Conservation (phyloP, 2,113 vertebrate genomes). For the Mormoops blainvillei region DNA sequence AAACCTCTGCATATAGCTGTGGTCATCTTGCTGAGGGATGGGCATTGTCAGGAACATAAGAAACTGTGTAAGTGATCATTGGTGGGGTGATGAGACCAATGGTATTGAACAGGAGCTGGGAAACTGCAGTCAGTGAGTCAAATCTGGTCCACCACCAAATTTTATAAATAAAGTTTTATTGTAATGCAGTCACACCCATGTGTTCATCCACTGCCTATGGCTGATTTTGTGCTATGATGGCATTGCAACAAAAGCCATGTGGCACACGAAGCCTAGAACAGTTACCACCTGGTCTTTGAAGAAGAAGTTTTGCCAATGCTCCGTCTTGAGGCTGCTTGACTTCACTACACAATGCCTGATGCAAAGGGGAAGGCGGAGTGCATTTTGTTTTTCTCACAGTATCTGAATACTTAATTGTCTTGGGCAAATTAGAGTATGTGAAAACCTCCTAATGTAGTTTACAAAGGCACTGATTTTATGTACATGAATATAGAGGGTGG, state of each 20-base stretch:
- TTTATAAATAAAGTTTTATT: slow-evolving; percentile 13
- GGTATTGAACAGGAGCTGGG: not conserved
- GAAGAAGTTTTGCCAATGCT: not conserved
- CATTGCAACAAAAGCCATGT: not conserved
- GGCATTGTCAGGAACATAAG: not conserved
- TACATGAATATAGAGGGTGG: not conserved
- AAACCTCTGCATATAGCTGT: not conserved
- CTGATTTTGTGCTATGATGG: not conserved
- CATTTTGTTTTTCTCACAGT: not conserved
- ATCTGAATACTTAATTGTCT: not conserved
- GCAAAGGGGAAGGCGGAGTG: not conserved
- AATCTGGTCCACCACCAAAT: not conserved
- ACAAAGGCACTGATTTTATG: not conserved
- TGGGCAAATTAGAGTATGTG: not conserved
- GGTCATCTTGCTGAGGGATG: not conserved
- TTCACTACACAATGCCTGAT: not conserved
- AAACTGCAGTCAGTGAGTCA: not conserved
- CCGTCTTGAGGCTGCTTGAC: not conserved
- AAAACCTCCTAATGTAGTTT: not conserved
- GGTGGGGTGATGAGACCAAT: not conserved
- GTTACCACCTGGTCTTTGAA: not conserved
- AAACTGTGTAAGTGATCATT: not conserved
- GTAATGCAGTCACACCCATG: not conserved
- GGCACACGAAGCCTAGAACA: not conserved
- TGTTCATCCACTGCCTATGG: not conserved